A percentile compares a stretch with the other conserved stretches of the same genome.
Conservation (phyloP, 2,113 vertebrate species). For the Hirundichthys speculiger region DNA sequence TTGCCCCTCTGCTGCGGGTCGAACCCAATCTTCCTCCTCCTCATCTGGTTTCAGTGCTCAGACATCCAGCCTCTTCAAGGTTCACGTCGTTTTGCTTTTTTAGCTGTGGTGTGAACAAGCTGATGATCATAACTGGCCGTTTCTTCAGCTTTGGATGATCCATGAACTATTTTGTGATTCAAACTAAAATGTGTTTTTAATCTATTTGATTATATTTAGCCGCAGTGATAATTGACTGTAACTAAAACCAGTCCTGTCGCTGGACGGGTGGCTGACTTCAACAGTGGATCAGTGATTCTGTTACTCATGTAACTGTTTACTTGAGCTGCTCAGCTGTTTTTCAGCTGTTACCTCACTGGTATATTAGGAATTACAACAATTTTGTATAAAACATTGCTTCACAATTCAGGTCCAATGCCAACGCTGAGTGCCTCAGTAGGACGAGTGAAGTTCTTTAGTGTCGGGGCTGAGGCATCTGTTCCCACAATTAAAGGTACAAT, state of each 20-base stretch:
- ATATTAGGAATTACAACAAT: no score
- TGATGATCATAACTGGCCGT: not conserved
- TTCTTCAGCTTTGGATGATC: not conserved
- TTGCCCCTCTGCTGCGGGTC: constrained; percentile 13
- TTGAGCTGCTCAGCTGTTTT: no score
- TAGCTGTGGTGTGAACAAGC: not conserved
- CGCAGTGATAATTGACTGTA: not conserved
- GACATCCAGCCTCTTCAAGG: not conserved
- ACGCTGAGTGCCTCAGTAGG: not conserved
- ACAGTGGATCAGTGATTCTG: no score
- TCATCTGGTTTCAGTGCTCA: not conserved
- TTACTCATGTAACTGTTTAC: no score
- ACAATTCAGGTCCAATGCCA: not conserved
- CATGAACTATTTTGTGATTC: not conserved
- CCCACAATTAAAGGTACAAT: no score
- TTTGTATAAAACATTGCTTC: not conserved
- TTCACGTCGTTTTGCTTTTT: not conserved
- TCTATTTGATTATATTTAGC: not conserved
- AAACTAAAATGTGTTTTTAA: not conserved
- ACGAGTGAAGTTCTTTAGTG: not conserved
- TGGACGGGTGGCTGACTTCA: no score
- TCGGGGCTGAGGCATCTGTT: no score
- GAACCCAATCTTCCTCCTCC: not conserved
- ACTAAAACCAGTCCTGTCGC: no score
- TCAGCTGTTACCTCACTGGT: no score